A percentile compares a stretch with the other conserved stretches of the same genome.
Conservation (phyloP, 2,797 vertebrate species). For the Microchirus variegatus region DNA sequence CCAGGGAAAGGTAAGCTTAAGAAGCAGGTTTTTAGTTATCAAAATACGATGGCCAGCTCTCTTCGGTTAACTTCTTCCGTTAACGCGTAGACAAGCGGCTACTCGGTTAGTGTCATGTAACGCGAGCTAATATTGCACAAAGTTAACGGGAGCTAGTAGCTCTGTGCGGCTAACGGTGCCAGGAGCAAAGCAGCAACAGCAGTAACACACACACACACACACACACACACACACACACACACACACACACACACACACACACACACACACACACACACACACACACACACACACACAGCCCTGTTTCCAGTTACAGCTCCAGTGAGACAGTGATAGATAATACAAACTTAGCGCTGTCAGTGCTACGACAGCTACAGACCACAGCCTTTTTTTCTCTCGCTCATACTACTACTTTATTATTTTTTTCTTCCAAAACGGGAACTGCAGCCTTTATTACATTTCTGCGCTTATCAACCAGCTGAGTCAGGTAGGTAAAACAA, state of each 20-base stretch:
- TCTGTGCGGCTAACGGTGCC: conserved; percentile 38
- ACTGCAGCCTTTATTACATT: not conserved
- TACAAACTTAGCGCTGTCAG: not conserved
- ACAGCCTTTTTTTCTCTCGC: not conserved
- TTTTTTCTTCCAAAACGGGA: not conserved
- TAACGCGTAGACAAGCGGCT: not conserved
- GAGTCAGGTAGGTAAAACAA: conserved; percentile 49
- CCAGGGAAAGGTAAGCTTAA: conserved; percentile 60
- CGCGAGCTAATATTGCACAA: conserved; percentile 14
- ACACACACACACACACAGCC: not conserved
- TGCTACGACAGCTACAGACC: not conserved
- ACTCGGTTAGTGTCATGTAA: not conserved
- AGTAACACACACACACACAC: not conserved
- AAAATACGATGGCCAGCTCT: too few relatives aligned
- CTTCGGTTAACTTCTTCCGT: not conserved
- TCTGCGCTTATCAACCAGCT: conserved; percentile 19
- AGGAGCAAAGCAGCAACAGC: conserved; percentile 24
- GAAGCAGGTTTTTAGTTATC: not conserved
- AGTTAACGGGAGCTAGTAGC: conserved; percentile 41
- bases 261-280: not conserved
- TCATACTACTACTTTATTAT: too few relatives aligned
- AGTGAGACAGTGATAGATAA: not conserved
- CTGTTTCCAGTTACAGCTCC: not conserved
- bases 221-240: not conserved
- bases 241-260: not conserved